Conservation (phyloP, 2,888 invertebrate genomes). For the Strigamia transsilvanica region DNA sequence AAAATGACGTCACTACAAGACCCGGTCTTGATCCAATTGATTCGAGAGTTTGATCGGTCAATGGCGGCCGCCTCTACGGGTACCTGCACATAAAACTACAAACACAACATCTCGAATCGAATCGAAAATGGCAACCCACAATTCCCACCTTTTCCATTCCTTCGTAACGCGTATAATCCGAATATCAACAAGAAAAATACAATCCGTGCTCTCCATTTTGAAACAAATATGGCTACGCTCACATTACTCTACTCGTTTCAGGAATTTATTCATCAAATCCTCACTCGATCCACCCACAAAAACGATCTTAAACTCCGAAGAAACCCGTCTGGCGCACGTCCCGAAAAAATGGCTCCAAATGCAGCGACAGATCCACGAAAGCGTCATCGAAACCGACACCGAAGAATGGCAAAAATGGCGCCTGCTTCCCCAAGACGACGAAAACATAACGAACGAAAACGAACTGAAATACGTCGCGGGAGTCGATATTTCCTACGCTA, state of each 20-base stretch:
- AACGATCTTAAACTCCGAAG: too few species aligned
- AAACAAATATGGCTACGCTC: background rate
- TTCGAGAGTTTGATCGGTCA: too few species aligned
- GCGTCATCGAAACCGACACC: background rate
- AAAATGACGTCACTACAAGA: too few species aligned
- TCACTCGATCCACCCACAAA: too few species aligned
- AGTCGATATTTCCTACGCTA: background rate
- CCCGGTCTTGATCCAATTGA: too few species aligned
- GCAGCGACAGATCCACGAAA: background rate
- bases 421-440: background rate
- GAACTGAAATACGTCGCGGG: background rate
- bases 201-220: background rate
- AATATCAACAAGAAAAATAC: background rate
- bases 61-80: too few species aligned
- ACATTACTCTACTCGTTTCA: background rate
- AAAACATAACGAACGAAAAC: background rate
- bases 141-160: background rate
- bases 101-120: too few species aligned
- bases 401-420: conserved; percentile 1
- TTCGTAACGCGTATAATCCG: background rate
- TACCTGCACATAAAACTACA: too few species aligned
- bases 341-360: background rate
- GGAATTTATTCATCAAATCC: background rate
- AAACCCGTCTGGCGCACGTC: background rate
- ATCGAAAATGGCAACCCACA: too few species aligned